Evolutionary conservation across 1,140 invertebrate genomes (phyloP), one percentile per base, ranked within the genome.

Genomic region (Temnothorax nylanderi): DNA sequence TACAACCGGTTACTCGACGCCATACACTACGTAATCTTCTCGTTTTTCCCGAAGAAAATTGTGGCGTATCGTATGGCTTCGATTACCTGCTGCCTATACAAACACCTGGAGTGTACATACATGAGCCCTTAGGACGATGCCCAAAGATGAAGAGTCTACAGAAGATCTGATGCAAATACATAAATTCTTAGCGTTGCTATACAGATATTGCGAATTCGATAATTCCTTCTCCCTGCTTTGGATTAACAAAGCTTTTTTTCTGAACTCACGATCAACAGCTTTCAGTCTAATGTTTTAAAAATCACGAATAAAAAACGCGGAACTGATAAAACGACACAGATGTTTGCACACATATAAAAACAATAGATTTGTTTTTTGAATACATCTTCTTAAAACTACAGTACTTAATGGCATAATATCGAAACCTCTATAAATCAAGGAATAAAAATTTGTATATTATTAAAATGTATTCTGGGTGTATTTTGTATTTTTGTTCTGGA

Each of bases 151-250:
- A 3, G n/a, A 69, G 16, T 34, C 51, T 26, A 49, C 32, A n/a
- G 16, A 85, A 67, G 32, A 86, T 88, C 69, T 89, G 85, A 90
- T 67, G 67, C 60, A 71, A 81, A 85, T 91, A 82, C 76, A 81
- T 88, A 91, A 90, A 92, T 91, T 89, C 87, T 13, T 16, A 49
- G 4, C 16, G 26, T 34, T 13, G 16, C 37, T 47, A 11, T 60
- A 13, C 16, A 44, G 21, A 74, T 51, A 76, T 32, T 47, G 4
- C 16, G 16, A 75, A 37, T 37, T 75, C 72, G 34, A 34, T 75
- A 21, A 75, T 75, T 8, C n/a, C 13, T 18, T 56, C n/a, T 18
- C 51, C 51, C 49, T 18, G 16, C 21, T 8, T 41, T n/a, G 26
- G 4, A 32, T 2, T 13, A 62, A 4, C 16, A 62, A n/a, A 37